Percentiles rank a stretch among this genome's conserved stretches.
These are phyloP conservation scores for Crenuchus spilurus DNA, from an alignment of 2,797 vertebrate genomes.

Conservation along the genomic window DNA sequence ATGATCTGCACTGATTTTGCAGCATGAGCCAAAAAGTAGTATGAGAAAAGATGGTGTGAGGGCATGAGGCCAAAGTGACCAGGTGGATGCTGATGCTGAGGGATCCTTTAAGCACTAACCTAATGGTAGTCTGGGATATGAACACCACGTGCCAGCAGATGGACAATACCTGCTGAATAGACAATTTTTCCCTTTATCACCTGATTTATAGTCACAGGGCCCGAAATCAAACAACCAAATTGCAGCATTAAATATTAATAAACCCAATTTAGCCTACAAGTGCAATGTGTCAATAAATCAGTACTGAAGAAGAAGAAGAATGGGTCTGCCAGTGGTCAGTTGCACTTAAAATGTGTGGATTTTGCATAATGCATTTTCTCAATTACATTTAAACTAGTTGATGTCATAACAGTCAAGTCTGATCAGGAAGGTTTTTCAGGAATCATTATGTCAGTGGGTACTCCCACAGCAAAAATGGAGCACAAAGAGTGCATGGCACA, in stretches of 20 bases:
- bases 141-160: conserved; percentile 63
- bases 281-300: not conserved
- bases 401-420: not conserved
- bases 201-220: conserved; percentile 53
- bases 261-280: not conserved
- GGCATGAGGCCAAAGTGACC: conserved; percentile 35
- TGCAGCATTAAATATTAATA: conserved; percentile 9
- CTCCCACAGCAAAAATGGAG: not conserved
- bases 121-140: conserved; percentile 70
- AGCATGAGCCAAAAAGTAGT: not conserved
- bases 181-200: conserved; percentile 14
- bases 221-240: conserved; percentile 1
- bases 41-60: not conserved
- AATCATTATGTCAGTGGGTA: not conserved
- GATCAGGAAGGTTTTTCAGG: not conserved
- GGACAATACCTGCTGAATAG: conserved; percentile 61
- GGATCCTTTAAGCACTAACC: conserved; percentile 60
- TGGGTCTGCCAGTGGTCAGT: too few species aligned
- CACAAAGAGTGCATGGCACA: conserved; percentile 1
- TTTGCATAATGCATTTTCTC: not conserved
- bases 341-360: too few species aligned
- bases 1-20: not conserved
- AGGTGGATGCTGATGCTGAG: conserved; percentile 67
- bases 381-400: not conserved
- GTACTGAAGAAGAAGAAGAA: not conserved